phyloP scores from a whole-genome alignment of 1,140 invertebrate species.

The Microplitis demolitor region DNA sequence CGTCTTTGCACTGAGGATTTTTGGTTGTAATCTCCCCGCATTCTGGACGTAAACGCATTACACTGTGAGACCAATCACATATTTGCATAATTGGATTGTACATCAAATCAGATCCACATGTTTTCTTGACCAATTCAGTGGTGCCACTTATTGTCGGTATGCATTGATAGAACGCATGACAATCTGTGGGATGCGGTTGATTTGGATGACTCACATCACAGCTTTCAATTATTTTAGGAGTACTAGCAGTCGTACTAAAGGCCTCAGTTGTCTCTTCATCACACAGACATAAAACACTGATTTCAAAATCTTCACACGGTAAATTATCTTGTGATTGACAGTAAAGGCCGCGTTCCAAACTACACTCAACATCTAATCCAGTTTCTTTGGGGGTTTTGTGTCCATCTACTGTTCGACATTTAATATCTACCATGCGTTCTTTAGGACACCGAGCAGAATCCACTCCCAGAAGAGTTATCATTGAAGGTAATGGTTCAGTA shows the following conservation, averaged over 20 bases:
- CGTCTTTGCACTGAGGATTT: constrained; percentile 47
- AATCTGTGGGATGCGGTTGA: constrained; percentile 63
- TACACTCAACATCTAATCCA: constrained; percentile 76
- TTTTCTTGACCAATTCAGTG: constrained; percentile 61
- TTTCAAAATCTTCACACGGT: constrained; percentile 73
- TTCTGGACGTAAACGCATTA: constrained; percentile 67
- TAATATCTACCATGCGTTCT: constrained; percentile 72
- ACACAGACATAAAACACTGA: constrained; percentile 73
- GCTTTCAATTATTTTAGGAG: constrained; percentile 6
- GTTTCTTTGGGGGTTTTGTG: constrained; percentile 70
- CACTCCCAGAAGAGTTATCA: constrained; percentile 57
- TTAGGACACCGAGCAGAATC: constrained; percentile 62
- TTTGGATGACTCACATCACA: constrained; percentile 57
- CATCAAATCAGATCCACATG: constrained; percentile 65
- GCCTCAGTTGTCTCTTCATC: constrained; percentile 18
- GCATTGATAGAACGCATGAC: constrained; percentile 68
- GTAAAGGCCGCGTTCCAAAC: constrained; percentile 71
- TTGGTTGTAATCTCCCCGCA: constrained; percentile 51
- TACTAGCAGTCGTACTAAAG: constrained; percentile 7
- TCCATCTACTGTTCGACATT: constrained; percentile 71
- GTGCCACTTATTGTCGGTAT: constrained; percentile 46
- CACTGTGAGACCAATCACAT: constrained; percentile 68
- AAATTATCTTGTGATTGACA: constrained; percentile 62
- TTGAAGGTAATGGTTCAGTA: constrained; percentile 67
- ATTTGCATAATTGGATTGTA: constrained; percentile 67